Evolutionary conservation across 2,113 vertebrate genomes (phyloP).

Genomic region (Phrynosoma blainvillii): DNA sequence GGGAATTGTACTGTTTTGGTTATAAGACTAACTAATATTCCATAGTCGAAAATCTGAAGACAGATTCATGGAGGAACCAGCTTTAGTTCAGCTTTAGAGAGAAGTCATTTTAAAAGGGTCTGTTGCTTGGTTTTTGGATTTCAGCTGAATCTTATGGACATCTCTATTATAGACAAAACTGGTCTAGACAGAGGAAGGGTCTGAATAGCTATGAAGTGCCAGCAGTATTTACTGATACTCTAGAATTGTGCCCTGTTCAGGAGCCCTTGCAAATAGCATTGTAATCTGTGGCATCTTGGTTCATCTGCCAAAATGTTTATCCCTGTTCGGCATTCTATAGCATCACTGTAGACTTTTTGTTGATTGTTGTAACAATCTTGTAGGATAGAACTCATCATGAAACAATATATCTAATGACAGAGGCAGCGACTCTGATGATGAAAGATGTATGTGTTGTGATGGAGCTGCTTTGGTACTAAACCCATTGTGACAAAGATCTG

Average conservation of each 20-base stretch:
- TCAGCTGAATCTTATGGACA: not conserved
- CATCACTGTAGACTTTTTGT: not conserved
- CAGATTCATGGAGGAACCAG: not conserved
- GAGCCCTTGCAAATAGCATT: too few relatives aligned
- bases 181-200: not conserved
- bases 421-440: conserved; percentile 25
- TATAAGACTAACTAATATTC: not conserved
- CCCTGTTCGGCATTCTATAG: not conserved
- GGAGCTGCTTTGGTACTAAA: not conserved
- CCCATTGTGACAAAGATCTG: not conserved
- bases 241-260: not conserved
- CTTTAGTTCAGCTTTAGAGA: not conserved
- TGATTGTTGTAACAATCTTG: not conserved
- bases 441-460: not conserved
- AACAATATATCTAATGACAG: not conserved
- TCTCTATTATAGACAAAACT: not conserved
- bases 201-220: not conserved
- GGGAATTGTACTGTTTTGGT: not conserved
- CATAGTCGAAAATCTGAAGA: not conserved
- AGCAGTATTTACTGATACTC: not conserved
- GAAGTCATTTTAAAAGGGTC: not conserved
- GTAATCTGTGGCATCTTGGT: not conserved
- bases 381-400: not conserved
- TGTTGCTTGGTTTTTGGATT: not conserved
- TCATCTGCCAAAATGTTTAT: not conserved